Conservation (phyloP, 2,113 vertebrate species). For the Leptodactylus fuscus region DNA sequence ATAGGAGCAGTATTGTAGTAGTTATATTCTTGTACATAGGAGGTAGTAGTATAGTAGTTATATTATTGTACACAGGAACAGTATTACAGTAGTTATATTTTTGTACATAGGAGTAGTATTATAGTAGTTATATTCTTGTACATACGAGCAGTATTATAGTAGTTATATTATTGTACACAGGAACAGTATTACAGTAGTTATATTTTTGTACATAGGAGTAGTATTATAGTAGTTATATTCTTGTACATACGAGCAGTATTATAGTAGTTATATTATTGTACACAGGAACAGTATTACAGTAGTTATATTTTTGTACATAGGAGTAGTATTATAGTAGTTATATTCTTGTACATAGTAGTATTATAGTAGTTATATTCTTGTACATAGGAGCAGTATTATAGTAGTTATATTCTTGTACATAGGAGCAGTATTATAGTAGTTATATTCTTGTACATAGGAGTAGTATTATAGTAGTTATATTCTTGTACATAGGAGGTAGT, state of each 20-base stretch:
- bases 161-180: neutral
- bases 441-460: too few species aligned
- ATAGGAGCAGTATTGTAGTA: conserved; percentile 5
- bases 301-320: neutral
- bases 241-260: neutral
- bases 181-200: neutral
- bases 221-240: neutral
- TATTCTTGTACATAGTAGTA: neutral
- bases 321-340: conserved; percentile 1
- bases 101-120: neutral
- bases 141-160: neutral
- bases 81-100: neutral
- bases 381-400: conserved; percentile 5
- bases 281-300: neutral
- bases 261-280: neutral
- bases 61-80: too few species aligned
- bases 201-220: too few species aligned
- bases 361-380: conserved; percentile 17
- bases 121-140: neutral
- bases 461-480: too few species aligned
- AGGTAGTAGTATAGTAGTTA: conserved; percentile 1
- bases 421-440: neutral
- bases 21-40: neutral
- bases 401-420: conserved; percentile 8
- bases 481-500: too few species aligned